Evolutionary conservation across 2,797 vertebrate species (phyloP).

Genomic region (Chromis chromis): DNA sequence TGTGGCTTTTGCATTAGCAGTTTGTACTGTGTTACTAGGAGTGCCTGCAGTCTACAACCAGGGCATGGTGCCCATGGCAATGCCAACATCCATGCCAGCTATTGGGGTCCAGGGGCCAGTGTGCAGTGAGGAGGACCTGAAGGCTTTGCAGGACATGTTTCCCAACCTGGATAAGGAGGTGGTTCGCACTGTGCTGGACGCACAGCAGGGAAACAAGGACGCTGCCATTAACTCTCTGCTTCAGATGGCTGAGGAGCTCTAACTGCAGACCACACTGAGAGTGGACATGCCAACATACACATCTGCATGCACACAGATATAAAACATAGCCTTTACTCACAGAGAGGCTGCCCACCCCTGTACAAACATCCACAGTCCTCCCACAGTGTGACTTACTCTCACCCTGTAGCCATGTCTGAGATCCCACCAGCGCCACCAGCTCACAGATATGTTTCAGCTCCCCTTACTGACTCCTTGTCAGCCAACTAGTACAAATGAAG

Average conservation of each 20-base stretch:
- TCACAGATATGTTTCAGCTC: slow-evolving; percentile 1
- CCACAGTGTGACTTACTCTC: slow-evolving; percentile 7
- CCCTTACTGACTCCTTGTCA: slow-evolving; percentile 1
- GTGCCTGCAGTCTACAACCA: slow-evolving; percentile 93
- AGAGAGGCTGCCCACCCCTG: background rate
- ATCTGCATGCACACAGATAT: slow-evolving; percentile 23
- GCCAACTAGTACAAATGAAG: slow-evolving; percentile 10
- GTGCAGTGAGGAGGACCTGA: slow-evolving; percentile 92
- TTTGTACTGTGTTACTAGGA: slow-evolving; percentile 76
- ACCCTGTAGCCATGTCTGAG: slow-evolving; percentile 25
- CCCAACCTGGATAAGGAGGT: slow-evolving; percentile 96
- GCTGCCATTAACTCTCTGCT: slow-evolving; percentile 96
- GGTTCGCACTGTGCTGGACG: slow-evolving; percentile 94
- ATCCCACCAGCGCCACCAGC: slow-evolving; percentile 15
- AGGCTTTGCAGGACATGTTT: slow-evolving; percentile 97
- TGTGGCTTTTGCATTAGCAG: background rate
- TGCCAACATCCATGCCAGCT: slow-evolving; percentile 82
- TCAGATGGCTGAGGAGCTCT: slow-evolving; percentile 96
- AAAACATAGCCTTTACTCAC: background rate
- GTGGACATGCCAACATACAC: slow-evolving; percentile 28
- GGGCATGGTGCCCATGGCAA: slow-evolving; percentile 90
- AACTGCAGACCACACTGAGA: slow-evolving; percentile 63
- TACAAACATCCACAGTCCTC: background rate
- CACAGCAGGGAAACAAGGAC: slow-evolving; percentile 93
- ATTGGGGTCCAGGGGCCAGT: slow-evolving; percentile 83